These are phyloP conservation scores for Hydractinia echinata DNA, from an alignment of 30 jellyfish, hydroid and myxozoan genomes.

Conservation along the genomic window DNA sequence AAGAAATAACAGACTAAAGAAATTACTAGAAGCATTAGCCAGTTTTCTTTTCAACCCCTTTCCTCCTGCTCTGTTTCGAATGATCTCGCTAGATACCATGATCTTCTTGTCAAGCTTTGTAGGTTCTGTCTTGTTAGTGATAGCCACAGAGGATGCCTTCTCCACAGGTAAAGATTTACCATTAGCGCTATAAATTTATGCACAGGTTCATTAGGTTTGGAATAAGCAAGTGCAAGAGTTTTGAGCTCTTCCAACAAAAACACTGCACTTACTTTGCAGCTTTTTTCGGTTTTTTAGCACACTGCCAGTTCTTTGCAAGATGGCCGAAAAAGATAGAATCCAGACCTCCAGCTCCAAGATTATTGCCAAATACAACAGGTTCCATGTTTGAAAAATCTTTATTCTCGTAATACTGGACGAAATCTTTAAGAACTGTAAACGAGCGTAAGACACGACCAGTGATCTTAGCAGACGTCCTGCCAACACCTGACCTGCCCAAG, in stretches of 20 bases:
- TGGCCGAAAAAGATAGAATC: slow-evolving; percentile 82
- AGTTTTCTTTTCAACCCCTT: slow-evolving; percentile 29
- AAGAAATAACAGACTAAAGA: neutral
- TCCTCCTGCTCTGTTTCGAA: slow-evolving; percentile 24
- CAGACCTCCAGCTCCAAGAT: slow-evolving; percentile 90
- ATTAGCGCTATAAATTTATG: no score
- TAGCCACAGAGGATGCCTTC: no score
- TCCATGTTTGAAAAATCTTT: slow-evolving; percentile 28
- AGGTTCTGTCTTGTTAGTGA: no score
- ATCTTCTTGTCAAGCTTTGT: neutral
- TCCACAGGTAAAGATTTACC: no score
- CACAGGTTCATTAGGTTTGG: no score
- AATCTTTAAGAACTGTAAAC: slow-evolving; percentile 39
- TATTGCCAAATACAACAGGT: slow-evolving; percentile 67
- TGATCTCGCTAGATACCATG: neutral
- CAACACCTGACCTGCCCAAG: slow-evolving; percentile 11
- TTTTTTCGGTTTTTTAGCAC: slow-evolving; percentile 7
- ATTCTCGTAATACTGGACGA: slow-evolving; percentile 14
- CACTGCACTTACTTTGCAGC: neutral
- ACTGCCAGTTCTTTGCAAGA: slow-evolving; percentile 70
- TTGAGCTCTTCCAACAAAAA: neutral
- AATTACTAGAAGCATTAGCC: slow-evolving; percentile 2
- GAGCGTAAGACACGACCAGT: slow-evolving; percentile 23
- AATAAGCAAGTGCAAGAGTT: no score
- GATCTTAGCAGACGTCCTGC: neutral